These are phyloP conservation scores for Andinoacara biseriatus DNA, from an alignment of 2,113 vertebrate genomes.

Conservation along the genomic window DNA sequence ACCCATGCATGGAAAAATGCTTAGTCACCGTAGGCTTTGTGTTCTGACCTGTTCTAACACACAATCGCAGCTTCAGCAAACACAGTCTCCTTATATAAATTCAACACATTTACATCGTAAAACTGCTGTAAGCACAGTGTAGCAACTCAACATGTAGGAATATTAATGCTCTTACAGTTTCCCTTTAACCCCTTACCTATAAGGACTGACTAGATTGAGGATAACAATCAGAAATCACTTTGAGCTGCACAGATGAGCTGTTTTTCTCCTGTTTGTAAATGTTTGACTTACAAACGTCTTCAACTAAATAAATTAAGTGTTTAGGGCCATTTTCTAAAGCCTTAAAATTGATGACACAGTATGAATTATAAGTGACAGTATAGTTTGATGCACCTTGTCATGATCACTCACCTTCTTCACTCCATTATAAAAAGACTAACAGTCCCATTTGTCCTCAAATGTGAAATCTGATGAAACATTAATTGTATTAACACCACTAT, in stretches of 20 bases:
- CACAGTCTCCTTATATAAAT: constrained; percentile 8
- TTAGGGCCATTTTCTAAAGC: background rate
- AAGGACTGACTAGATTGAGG: constrained; percentile 27
- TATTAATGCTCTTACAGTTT: constrained; percentile 50
- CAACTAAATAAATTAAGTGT: background rate
- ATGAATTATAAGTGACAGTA: background rate
- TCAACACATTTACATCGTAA: constrained; percentile 1
- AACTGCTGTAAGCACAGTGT: constrained; percentile 15
- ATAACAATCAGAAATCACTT: background rate
- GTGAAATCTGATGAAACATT: background rate
- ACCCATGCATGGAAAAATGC: background rate
- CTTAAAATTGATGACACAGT: background rate
- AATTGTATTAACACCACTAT: constrained; percentile 1
- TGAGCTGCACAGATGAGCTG: background rate
- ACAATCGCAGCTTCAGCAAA: constrained; percentile 22
- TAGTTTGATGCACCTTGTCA: background rate
- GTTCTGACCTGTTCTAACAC: background rate
- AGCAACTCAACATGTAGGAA: constrained; percentile 3
- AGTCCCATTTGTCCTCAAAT: background rate
- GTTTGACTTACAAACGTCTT: background rate
- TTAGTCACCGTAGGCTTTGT: background rate
- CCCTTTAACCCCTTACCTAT: constrained; percentile 13
- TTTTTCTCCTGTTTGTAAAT: background rate
- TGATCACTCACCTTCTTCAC: background rate
- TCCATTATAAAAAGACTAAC: background rate